Conservation (phyloP, 1,140 invertebrate species). For the Leptinotarsa undecemlineata region DNA sequence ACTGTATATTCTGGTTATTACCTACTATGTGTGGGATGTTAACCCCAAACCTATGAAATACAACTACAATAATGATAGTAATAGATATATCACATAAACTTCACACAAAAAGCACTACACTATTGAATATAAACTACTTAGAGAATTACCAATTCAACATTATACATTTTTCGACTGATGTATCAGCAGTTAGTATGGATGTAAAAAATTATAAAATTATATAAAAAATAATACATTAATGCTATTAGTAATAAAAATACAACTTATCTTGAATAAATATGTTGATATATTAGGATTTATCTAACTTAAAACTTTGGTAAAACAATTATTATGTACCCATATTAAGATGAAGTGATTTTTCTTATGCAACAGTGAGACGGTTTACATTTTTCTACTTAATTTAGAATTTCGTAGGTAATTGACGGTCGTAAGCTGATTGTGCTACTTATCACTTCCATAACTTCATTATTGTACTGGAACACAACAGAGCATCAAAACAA, state of each 20-base stretch:
- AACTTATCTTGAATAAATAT: constrained; percentile 46
- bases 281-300: constrained; percentile 41
- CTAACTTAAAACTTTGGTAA: constrained; percentile 52
- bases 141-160: constrained; percentile 43
- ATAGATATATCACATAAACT: constrained; percentile 57
- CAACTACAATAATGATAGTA: constrained; percentile 50
- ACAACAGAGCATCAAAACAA: background rate
- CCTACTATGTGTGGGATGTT: constrained; percentile 16
- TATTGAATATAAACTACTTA: constrained; percentile 48
- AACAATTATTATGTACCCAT: constrained; percentile 44
- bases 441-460: constrained; percentile 27
- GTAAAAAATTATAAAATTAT: constrained; percentile 52
- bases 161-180: constrained; percentile 32
- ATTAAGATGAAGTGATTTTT: constrained; percentile 12
- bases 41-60: constrained; percentile 23
- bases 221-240: constrained; percentile 50
- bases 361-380: background rate
- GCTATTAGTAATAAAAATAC: constrained; percentile 40
- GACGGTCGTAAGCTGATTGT: constrained; percentile 36
- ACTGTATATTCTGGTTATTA: constrained; percentile 22
- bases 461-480: constrained; percentile 15
- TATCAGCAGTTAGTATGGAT: constrained; percentile 33
- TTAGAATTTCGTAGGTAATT: constrained; percentile 38
- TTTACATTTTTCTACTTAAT: constrained; percentile 7
- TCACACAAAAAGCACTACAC: constrained; percentile 58